These are phyloP conservation scores for Zalophus californianus DNA, from an alignment of 2,797 vertebrate species.

Conservation along the genomic window DNA sequence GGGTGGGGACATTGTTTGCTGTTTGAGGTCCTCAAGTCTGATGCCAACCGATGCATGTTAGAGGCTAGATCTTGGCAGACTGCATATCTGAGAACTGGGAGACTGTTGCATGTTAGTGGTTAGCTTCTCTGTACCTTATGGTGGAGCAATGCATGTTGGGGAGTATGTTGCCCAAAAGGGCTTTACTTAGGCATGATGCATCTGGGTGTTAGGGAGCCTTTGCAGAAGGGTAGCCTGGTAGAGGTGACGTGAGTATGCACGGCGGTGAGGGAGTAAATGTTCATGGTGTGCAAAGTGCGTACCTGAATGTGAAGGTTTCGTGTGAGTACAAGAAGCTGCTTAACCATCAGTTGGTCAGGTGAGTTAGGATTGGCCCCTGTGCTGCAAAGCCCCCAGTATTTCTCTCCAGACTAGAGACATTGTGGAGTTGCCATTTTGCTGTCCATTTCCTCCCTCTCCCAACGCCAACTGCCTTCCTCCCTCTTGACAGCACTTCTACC, in stretches of 20 bases:
- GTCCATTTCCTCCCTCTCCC: slow-evolving; percentile 61
- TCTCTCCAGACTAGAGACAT: slow-evolving; percentile 2
- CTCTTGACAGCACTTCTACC: slow-evolving; percentile 93
- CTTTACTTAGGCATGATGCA: slow-evolving; percentile 46
- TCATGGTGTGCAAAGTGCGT: neutral
- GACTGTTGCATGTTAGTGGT: slow-evolving; percentile 70
- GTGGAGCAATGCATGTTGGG: slow-evolving; percentile 78
- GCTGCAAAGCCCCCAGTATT: neutral
- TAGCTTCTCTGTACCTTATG: slow-evolving; percentile 23
- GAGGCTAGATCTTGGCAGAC: slow-evolving; percentile 27
- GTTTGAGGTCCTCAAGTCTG: slow-evolving; percentile 9
- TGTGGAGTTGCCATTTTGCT: slow-evolving; percentile 42
- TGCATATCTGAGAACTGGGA: neutral
- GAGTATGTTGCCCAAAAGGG: slow-evolving; percentile 49
- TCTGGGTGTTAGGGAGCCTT: slow-evolving; percentile 57
- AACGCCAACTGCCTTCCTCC: slow-evolving; percentile 71
- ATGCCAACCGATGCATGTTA: slow-evolving; percentile 71
- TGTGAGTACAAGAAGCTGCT: neutral
- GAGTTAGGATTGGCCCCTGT: neutral
- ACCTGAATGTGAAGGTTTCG: neutral
- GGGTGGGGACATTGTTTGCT: slow-evolving; percentile 45
- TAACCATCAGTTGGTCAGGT: neutral
- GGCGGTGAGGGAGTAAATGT: slow-evolving; percentile 27
- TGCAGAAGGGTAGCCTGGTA: slow-evolving; percentile 12
- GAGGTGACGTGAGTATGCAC: slow-evolving; percentile 38